phyloP scores from a whole-genome alignment of 2,888 invertebrate genomes.

The Eupithecia insigniata region DNA sequence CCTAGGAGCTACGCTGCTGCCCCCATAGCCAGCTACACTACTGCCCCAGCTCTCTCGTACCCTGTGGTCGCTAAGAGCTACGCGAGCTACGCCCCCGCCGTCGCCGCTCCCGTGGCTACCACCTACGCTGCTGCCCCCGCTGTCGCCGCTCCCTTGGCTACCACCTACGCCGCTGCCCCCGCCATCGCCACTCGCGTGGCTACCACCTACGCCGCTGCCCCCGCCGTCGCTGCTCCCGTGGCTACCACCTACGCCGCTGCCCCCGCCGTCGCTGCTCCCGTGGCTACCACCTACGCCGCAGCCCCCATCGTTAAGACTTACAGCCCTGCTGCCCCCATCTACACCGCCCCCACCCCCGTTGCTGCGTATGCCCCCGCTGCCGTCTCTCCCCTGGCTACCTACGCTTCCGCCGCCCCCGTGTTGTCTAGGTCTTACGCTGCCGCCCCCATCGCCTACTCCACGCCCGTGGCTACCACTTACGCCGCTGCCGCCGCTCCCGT shows the following conservation, averaged over 20 bases:
- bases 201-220: slow-evolving; percentile 55
- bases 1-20: slow-evolving; percentile 24
- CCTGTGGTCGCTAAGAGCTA: slow-evolving; percentile 14
- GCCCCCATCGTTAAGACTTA: slow-evolving; percentile 2
- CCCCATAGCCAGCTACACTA: slow-evolving; percentile 25
- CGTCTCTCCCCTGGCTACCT: neutral
- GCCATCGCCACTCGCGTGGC: no score
- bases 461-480: slow-evolving; percentile 14
- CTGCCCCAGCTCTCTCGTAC: slow-evolving; percentile 7
- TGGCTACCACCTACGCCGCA: slow-evolving; percentile 34
- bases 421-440: slow-evolving; percentile 35
- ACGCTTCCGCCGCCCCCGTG: slow-evolving; percentile 2
- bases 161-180: slow-evolving; percentile 40
- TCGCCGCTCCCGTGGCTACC: slow-evolving; percentile 14
- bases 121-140: slow-evolving; percentile 13
- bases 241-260: slow-evolving; percentile 11
- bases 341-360: slow-evolving; percentile 42
- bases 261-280: neutral
- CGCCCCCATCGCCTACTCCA: slow-evolving; percentile 5
- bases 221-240: slow-evolving; percentile 8
- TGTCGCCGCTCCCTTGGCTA: no score
- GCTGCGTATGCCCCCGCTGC: slow-evolving; percentile 17
- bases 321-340: neutral
- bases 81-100: slow-evolving; percentile 24
- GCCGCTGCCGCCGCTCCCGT: slow-evolving; percentile 55